These are phyloP conservation scores for Cygnus buccinator DNA, from an alignment of 2,113 vertebrate species.

Conservation along the genomic window DNA sequence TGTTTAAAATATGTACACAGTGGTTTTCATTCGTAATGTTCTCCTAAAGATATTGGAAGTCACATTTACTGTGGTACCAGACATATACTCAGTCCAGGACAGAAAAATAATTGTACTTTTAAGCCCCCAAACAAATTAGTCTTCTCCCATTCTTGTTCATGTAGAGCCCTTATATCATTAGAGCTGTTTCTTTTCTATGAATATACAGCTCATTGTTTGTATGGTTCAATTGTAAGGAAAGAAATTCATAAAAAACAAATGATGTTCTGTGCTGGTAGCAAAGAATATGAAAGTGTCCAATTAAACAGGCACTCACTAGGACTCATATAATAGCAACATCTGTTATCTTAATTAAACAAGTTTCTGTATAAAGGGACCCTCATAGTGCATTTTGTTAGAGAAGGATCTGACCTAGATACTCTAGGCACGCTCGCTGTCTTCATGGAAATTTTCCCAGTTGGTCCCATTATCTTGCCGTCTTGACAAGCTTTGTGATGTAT, in stretches of 20 bases:
- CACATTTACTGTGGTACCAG: neutral
- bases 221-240: slow-evolving; percentile 69
- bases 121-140: neutral
- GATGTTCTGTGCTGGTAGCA: slow-evolving; percentile 51
- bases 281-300: slow-evolving; percentile 71
- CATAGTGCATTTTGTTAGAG: slow-evolving; percentile 22
- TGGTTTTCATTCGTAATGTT: neutral
- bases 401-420: slow-evolving; percentile 71
- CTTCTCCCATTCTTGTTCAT: neutral
- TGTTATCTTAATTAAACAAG: slow-evolving; percentile 79
- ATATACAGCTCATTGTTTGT: slow-evolving; percentile 62
- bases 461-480: slow-evolving; percentile 48
- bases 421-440: slow-evolving; percentile 4
- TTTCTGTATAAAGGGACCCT: slow-evolving; percentile 45
- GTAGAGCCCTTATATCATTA: slow-evolving; percentile 38
- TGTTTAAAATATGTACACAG: neutral
- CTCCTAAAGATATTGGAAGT: neutral
- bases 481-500: slow-evolving; percentile 54
- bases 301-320: slow-evolving; percentile 65
- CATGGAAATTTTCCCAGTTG: slow-evolving; percentile 60
- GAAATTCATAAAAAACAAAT: slow-evolving; percentile 50
- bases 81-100: neutral
- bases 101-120: slow-evolving; percentile 16
- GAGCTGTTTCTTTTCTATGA: slow-evolving; percentile 22
- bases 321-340: slow-evolving; percentile 66